Conservation (phyloP, 2,797 vertebrate genomes). For the Scolopax rusticola region DNA sequence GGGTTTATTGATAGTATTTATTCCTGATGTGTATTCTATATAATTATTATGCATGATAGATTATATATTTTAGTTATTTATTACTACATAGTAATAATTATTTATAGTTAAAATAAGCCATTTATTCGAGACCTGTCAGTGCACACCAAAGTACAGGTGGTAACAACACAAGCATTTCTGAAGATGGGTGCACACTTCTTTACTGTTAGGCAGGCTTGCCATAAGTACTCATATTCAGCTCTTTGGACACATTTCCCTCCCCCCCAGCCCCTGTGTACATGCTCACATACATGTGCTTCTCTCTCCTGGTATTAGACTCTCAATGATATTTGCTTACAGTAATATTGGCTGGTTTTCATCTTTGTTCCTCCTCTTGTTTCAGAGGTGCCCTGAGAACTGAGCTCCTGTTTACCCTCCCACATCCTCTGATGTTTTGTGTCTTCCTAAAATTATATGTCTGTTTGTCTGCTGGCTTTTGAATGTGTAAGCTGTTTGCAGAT, state of each 20-base stretch:
- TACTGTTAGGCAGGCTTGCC: no score
- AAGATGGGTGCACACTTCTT: background rate
- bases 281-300: fast-evolving
- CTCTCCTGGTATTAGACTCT: background rate
- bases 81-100: background rate
- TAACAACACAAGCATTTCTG: fast-evolving
- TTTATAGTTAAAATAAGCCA: background rate
- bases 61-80: background rate
- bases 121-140: background rate
- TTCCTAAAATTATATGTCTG: fast-evolving
- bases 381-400: background rate
- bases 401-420: background rate
- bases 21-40: background rate
- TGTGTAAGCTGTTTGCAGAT: background rate
- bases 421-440: background rate
- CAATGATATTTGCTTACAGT: fast-evolving
- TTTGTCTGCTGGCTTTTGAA: background rate
- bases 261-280: fast-evolving
- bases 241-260: background rate
- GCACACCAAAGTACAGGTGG: background rate
- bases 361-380: background rate
- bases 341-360: background rate
- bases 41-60: background rate
- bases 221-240: background rate
- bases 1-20: background rate